Evolutionary conservation across 2,888 invertebrate genomes (phyloP), one percentile per base, ranked within the genome.

Genomic region (Sesia apiformis): DNA sequence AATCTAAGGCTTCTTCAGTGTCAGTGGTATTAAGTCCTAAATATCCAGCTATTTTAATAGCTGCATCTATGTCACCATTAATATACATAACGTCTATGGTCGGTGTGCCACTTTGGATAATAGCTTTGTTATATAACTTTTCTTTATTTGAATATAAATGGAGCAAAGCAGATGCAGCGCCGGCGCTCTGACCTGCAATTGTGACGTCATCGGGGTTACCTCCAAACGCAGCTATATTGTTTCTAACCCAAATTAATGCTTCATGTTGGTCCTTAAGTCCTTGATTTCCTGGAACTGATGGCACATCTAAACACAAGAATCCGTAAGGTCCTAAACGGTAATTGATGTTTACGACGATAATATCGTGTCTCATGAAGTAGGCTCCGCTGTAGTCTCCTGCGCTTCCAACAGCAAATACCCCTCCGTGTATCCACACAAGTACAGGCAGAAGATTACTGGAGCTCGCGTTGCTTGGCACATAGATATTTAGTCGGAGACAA

Each of bases 401-500:
- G 56, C 74, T 78, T 7, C 88, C 87, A 3, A 57, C 57, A 4
- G 56, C 63, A 40, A 84, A 89, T 4, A 64, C 67, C 42, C 89
- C 89, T 8, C 89, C 89, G 49, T 88, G 87, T 50, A 88, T 76
- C 84, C 84, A 88, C 3, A 86, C 79, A 49, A 88, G 57, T 2
- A 89, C 88, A 38, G 89, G 87, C 42, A 87, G 57, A 3, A 83
- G 86, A 56, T 74, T 83, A 7, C 59, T 65, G 4, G 74, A 67
- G 54, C 79, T 80, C 3, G 89, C 87, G 55, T 62, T 58, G 42
- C 68, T 73, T 4, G 88, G 88, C 4, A 84, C 82, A 57, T 76
- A 86, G 0, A 94, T 90, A 69, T 94, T 94, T 4, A 94, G 69
- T 57, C 90, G 91, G 0, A 94, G 86, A 59, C 94, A 94, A 68